A percentile compares a stretch with the other conserved stretches of the same genome.
These are phyloP conservation scores for Carassius carassius DNA, from an alignment of 2,113 vertebrate genomes.

Conservation along the genomic window DNA sequence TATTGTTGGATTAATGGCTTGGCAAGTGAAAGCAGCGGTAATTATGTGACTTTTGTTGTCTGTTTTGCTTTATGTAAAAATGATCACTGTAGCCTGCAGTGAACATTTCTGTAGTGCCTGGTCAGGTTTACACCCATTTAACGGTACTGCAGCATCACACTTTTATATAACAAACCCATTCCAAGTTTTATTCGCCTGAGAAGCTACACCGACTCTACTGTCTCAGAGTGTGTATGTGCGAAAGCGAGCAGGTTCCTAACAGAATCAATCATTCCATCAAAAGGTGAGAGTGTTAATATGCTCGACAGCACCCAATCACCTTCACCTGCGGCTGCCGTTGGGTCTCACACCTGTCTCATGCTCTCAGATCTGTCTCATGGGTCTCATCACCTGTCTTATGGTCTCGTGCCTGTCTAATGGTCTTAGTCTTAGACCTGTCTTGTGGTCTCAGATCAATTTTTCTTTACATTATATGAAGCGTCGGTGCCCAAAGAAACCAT, in stretches of 20 bases:
- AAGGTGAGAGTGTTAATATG: conserved; percentile 40
- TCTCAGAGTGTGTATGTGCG: conserved; percentile 10
- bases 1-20: conserved; percentile 27
- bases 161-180: conserved; percentile 33
- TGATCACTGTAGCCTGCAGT: not conserved
- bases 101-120: conserved; percentile 24
- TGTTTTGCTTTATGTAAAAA: conserved; percentile 5
- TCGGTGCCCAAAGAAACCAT: not conserved
- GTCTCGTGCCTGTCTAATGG: not conserved
- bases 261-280: conserved; percentile 19
- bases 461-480: not conserved
- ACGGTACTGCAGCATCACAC: not conserved
- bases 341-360: conserved; percentile 16
- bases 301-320: conserved; percentile 50
- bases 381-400: not conserved
- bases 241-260: not conserved
- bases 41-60: conserved; percentile 14
- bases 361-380: conserved; percentile 15
- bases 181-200: conserved; percentile 4
- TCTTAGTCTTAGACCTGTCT: conserved; percentile 15
- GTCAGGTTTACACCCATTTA: not conserved
- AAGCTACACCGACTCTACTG: not conserved
- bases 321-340: conserved; percentile 9
- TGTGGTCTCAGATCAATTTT: not conserved
- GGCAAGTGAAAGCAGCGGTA: conserved; percentile 1